Base-by-base conservation (phyloP, 1,140 invertebrate species). In the Brachionus koreanus region DNA sequence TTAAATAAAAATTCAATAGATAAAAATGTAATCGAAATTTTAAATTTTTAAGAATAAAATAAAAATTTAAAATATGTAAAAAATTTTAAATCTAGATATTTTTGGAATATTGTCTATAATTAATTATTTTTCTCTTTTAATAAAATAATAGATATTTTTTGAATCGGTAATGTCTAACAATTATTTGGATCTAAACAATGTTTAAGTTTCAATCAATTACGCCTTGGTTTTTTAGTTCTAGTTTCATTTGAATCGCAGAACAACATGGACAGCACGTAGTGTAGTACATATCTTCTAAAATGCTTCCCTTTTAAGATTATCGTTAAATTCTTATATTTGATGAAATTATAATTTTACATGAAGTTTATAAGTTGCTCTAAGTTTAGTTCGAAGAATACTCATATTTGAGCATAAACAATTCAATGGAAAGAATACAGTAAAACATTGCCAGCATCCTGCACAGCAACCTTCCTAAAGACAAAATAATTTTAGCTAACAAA, bases 401-500 rank as follows among this genome's bases (percentile, higher is more conserved):
- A 42, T 19, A 57, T 57, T 61, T 13, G 76, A 79, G 46, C 76
- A 79, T 12, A 49, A 79, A 65, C 10, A 79, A 33, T 61, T 61
- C 2, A 37, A 25, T n/a, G 49, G 49, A 23, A 61, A 5, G 16
- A 39, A 37, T 12, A 39, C 7, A 39, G 76, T 79, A 43, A 79
- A 79, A 65, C 43, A 79, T 43, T 79, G 76, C 76, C 76, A 79
- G 25, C 76, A 79, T 10, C 46, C 76, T 9, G 76, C 52, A 35
- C 76, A 79, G 2, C 19, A 61, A 3, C 76, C 49, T 79, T 79
- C 76, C 49, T 79, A 19, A 3, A 25, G 9, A 43, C 4, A 67
- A 75, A 29, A 25, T 75, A 29, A 65, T 39, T 42, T 72, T 72
- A 39, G 2, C 35, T 39, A 23, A 49, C 16, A 35, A 16, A 10